Evolutionary conservation across 1,140 invertebrate genomes (phyloP), one percentile per base, ranked within the genome.

Genomic region (Antheraea pernyi): DNA sequence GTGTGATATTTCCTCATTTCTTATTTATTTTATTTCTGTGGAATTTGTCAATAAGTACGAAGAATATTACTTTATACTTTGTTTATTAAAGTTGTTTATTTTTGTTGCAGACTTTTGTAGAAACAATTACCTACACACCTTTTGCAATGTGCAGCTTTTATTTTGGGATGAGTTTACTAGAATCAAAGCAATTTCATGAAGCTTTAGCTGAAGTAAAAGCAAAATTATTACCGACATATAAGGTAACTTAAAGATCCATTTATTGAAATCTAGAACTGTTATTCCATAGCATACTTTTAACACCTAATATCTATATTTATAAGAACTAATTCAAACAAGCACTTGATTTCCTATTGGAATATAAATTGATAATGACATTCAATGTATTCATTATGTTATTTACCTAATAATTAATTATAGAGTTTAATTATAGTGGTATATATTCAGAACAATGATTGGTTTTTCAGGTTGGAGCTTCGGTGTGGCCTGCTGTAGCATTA

Each of bases 401-500:
- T 30, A 30, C 1, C 22, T 30, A 30, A 30, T 30, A 30, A 30
- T 30, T 30, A 30, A 30, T 30, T 30, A 30, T 30, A 30, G 4
- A 30, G 22, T 30, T 42, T 42, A 42, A 42, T 42, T 42, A 42
- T 42, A 7, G 7, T 42, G 39, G 9, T 58, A 53, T 2, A 53
- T 53, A 53, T 62, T 53, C 0, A 13, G 11, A 37, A 7, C 37
- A n/a, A 22, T 22, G 59, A 71, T 11, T 59, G 67, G 42, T 18
- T 63, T 86, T 93, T 69, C 77, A 98, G 97, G 94, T 97, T 72
- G 97, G 95, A 60, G 91, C 96, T 37, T 96, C 95, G 72, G 93
- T 97, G 18, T 98, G 97, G 97, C 97, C 97, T 46, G 79, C 96
- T 65, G 83, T 97, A 39, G 97, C 97, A 89, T 96, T 97, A 30